phyloP scores from a whole-genome alignment of 2,797 vertebrate genomes.

The Distichodus sexfasciatus region DNA sequence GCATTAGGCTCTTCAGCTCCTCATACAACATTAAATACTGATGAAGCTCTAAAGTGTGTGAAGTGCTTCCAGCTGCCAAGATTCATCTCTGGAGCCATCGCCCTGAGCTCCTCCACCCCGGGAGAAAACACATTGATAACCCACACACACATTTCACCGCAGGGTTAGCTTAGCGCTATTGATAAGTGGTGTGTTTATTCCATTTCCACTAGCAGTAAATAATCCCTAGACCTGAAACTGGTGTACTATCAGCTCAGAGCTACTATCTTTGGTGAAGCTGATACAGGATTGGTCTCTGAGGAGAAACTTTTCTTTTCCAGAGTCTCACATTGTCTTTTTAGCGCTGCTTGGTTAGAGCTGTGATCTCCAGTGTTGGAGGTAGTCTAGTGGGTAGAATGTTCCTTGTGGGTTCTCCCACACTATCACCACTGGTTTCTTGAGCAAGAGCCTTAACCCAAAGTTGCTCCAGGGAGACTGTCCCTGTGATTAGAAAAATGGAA shows the following conservation, averaged over 20 bases:
- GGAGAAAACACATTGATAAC: not conserved
- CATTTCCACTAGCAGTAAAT: constrained; percentile 15
- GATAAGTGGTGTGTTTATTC: not conserved
- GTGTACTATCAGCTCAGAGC: constrained; percentile 3
- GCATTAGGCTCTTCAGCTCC: not conserved
- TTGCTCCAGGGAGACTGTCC: too few relatives aligned
- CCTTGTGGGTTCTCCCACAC: too few relatives aligned
- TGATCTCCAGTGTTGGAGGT: too few relatives aligned
- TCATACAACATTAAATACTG: constrained; percentile 27
- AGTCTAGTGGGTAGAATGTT: too few relatives aligned
- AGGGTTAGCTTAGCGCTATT: not conserved
- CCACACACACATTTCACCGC: not conserved
- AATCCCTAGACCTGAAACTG: constrained; percentile 4
- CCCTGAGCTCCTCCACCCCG: not conserved
- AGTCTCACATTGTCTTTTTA: too few relatives aligned
- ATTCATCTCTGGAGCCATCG: not conserved
- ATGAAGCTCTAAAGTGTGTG: constrained; percentile 23
- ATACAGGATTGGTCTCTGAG: too few relatives aligned
- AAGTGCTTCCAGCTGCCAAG: constrained; percentile 3
- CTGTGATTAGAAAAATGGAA: too few relatives aligned
- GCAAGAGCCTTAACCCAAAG: too few relatives aligned
- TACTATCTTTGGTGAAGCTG: too few relatives aligned
- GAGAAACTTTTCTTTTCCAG: too few relatives aligned
- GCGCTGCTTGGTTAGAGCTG: too few relatives aligned
- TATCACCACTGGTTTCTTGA: too few relatives aligned